These are phyloP conservation scores for Synodontis membranacea DNA, from an alignment of 2,113 vertebrate species.

Conservation along the genomic window DNA sequence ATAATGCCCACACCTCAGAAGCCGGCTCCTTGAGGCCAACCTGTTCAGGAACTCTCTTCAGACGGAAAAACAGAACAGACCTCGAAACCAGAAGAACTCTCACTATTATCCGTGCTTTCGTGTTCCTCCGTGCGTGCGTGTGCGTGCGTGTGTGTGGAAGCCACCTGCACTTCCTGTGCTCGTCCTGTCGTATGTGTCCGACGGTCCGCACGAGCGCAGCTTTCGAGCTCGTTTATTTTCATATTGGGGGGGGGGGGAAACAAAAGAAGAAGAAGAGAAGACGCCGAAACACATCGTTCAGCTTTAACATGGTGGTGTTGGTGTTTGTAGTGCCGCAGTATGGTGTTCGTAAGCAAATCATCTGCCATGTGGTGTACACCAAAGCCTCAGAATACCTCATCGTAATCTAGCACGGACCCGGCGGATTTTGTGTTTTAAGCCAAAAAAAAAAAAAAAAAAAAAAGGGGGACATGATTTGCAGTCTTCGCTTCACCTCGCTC, in stretches of 20 bases:
- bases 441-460: slow-evolving; percentile 24
- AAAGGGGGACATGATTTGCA: not conserved
- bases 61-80: slow-evolving; percentile 28
- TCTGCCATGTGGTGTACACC: slow-evolving; percentile 61
- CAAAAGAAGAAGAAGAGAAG: slow-evolving; percentile 41
- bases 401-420: slow-evolving; percentile 56
- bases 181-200: not conserved
- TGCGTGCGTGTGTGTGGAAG: slow-evolving; percentile 36
- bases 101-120: slow-evolving; percentile 56
- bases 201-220: slow-evolving; percentile 19
- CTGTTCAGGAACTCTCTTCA: slow-evolving; percentile 39
- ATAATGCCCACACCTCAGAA: not conserved
- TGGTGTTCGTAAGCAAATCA: slow-evolving; percentile 68
- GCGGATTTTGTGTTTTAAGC: slow-evolving; percentile 49
- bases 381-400: slow-evolving; percentile 73
- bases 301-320: slow-evolving; percentile 69
- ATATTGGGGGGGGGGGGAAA: slow-evolving; percentile 66
- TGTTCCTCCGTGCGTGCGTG: slow-evolving; percentile 45
- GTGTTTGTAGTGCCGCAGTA: slow-evolving; percentile 65
- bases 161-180: slow-evolving; percentile 42
- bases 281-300: slow-evolving; percentile 62
- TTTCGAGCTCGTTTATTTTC: slow-evolving; percentile 62
- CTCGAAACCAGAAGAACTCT: slow-evolving; percentile 31
- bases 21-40: slow-evolving; percentile 24
- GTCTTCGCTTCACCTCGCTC: not conserved